Percentiles rank a stretch among this genome's conserved stretches.
Evolutionary conservation across 2,113 vertebrate genomes (phyloP).

Genomic region (Hipposideros armiger): DNA sequence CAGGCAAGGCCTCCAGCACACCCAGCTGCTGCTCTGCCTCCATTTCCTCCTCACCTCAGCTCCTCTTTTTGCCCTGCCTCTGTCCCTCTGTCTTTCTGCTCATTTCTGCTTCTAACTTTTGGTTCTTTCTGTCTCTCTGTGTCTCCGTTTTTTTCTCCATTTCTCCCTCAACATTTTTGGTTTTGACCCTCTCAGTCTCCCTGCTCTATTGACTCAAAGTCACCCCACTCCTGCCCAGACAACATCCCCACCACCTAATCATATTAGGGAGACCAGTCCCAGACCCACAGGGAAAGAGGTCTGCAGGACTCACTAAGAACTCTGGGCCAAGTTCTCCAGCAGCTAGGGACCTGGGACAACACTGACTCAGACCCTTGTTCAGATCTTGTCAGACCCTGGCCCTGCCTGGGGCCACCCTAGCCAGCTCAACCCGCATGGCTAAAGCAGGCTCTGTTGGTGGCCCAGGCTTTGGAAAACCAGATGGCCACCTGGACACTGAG

Average conservation of each 20-base stretch:
- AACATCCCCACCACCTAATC: not conserved
- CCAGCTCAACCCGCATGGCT: too few relatives aligned
- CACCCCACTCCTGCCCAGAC: not conserved
- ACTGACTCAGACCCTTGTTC: not conserved
- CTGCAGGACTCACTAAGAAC: not conserved
- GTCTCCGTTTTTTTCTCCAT: not conserved
- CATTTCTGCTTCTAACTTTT: not conserved
- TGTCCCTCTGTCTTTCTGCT: not conserved
- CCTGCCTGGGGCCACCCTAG: not conserved
- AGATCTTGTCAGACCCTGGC: not conserved
- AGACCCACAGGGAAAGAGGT: too few relatives aligned
- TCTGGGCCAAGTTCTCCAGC: not conserved
- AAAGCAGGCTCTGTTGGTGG: not conserved
- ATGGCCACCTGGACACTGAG: not conserved
- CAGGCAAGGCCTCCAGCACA: not conserved
- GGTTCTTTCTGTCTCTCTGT: not conserved
- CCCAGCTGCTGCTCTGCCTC: accelerated
- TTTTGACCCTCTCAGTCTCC: not conserved
- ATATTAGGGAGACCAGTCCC: not conserved
- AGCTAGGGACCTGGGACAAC: not conserved
- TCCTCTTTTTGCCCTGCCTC: not conserved
- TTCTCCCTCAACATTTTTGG: not conserved
- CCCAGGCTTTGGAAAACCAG: not conserved
- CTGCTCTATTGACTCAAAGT: not conserved
- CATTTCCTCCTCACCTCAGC: not conserved